phyloP scores from a whole-genome alignment of 2,113 vertebrate genomes.

The Guaruba guarouba region DNA sequence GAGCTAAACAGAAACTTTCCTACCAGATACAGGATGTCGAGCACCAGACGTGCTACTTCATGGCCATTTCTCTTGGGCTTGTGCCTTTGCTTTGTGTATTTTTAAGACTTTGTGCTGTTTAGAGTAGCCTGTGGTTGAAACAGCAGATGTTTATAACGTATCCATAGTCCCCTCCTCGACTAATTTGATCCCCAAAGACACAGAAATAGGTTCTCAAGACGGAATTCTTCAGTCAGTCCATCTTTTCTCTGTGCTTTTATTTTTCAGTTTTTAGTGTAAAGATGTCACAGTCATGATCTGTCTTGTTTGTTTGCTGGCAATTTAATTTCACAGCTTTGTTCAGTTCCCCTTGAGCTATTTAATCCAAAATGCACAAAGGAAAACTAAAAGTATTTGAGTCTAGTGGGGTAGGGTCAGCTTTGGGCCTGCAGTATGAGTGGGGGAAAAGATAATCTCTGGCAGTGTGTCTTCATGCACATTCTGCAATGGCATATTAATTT shows the following conservation, averaged over 20 bases:
- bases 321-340: conserved; percentile 39
- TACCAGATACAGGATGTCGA: neutral
- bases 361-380: neutral
- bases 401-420: neutral
- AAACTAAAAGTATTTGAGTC: neutral
- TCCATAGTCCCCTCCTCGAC: neutral
- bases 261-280: conserved; percentile 25
- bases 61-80: neutral
- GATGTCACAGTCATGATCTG: neutral
- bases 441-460: neutral
- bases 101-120: neutral
- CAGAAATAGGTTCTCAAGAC: neutral
- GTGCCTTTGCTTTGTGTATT: neutral
- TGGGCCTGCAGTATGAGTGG: neutral
- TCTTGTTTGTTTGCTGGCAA: neutral
- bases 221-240: conserved; percentile 3
- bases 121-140: neutral
- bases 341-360: neutral
- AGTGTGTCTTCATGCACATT: neutral
- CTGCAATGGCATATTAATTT: conserved; percentile 37
- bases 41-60: neutral
- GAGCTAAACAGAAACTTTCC: neutral
- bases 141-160: neutral
- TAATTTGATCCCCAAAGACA: neutral
- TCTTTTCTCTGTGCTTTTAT: conserved; percentile 12